A percentile compares a stretch with the other conserved stretches of the same genome.
Conservation (phyloP, 2,888 invertebrate genomes). For the Gonocerus acuteangulatus region DNA sequence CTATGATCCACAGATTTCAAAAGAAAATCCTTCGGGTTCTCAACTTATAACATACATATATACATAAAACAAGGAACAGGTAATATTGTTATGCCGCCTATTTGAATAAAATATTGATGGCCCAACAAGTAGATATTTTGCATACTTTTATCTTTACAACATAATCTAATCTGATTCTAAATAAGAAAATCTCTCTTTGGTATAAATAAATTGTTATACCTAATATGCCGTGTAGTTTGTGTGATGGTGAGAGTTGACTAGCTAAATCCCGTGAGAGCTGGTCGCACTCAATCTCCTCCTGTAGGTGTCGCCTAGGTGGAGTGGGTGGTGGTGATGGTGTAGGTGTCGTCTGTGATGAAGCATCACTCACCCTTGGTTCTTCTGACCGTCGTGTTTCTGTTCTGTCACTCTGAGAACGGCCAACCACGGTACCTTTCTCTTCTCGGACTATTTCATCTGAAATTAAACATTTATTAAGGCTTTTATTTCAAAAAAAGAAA, state of each 20-base stretch:
- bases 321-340: conserved; percentile 44
- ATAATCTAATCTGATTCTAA: too few relatives aligned
- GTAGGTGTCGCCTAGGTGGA: conserved; percentile 53
- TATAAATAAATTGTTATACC: too few relatives aligned
- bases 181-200: too few relatives aligned
- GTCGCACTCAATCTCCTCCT: conserved; percentile 74
- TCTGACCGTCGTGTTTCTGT: conserved; percentile 25
- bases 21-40: too few relatives aligned
- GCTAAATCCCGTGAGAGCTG: conserved; percentile 57
- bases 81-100: too few relatives aligned
- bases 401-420: conserved; percentile 32
- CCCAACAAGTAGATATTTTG: too few relatives aligned
- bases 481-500: too few relatives aligned
- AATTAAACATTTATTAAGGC: not conserved
- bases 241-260: conserved; percentile 54
- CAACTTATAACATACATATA: too few relatives aligned
- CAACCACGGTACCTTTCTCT: conserved; percentile 26
- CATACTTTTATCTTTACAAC: too few relatives aligned
- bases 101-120: too few relatives aligned
- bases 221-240: conserved; percentile 59
- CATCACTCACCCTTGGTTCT: conserved; percentile 54
- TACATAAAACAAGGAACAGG: too few relatives aligned
- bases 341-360: conserved; percentile 50
- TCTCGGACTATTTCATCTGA: conserved; percentile 27
- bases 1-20: too few relatives aligned